Conservation (phyloP, 2,888 invertebrate species). For the Esperia sulphurella region DNA sequence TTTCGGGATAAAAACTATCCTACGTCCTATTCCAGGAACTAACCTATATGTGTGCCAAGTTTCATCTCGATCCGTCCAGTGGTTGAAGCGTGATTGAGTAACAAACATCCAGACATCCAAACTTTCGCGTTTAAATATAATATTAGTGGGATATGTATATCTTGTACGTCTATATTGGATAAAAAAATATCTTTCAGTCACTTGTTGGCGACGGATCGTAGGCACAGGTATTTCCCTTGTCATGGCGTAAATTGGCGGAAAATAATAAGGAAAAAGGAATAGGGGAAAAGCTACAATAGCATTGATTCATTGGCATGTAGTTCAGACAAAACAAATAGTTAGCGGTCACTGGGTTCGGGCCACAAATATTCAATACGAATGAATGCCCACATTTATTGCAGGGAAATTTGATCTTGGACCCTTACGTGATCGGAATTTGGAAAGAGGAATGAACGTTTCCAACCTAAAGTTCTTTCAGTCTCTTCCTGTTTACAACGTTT, state of each 20-base stretch:
- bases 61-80: too few species aligned
- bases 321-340: constrained; percentile 19
- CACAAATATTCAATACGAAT: constrained; percentile 37
- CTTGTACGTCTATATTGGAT: too few species aligned
- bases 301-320: constrained; percentile 1
- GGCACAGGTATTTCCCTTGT: too few species aligned
- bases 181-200: too few species aligned
- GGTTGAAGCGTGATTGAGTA: too few species aligned
- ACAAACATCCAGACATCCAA: too few species aligned
- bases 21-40: too few species aligned
- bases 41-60: too few species aligned
- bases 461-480: neutral
- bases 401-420: constrained; percentile 44
- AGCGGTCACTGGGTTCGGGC: constrained; percentile 14
- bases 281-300: neutral
- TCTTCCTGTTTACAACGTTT: neutral
- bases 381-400: constrained; percentile 45
- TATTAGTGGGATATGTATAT: too few species aligned
- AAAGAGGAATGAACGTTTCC: constrained; percentile 13
- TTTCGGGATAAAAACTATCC: too few species aligned
- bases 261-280: neutral
- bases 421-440: constrained; percentile 44
- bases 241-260: neutral
- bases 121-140: too few species aligned
- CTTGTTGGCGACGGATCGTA: too few species aligned